phyloP scores from a whole-genome alignment of 1,140 invertebrate species.

The Drosophila pruinosa region DNA sequence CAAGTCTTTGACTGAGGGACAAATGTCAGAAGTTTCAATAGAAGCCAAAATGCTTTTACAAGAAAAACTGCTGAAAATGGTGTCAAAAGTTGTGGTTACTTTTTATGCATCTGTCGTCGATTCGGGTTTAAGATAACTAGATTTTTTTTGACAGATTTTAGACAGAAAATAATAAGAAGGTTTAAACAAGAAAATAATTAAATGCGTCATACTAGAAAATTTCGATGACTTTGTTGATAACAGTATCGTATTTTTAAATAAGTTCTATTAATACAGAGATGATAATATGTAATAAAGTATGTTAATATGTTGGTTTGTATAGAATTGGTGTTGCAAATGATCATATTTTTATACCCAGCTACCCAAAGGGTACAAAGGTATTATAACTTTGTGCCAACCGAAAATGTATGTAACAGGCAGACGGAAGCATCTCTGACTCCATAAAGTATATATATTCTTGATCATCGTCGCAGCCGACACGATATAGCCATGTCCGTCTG shows the following conservation, averaged over 20 bases:
- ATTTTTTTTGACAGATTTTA: background rate
- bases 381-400: no score
- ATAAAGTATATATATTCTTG: no score
- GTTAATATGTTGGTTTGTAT: no score
- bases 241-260: background rate
- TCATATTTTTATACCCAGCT: no score
- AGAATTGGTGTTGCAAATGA: no score
- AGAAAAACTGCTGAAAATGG: constrained; percentile 4
- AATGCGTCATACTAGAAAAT: background rate
- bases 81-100: constrained; percentile 10
- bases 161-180: background rate
- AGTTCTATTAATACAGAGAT: no score
- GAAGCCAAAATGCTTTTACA: background rate
- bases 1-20: background rate
- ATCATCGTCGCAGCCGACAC: no score
- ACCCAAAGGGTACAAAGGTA: no score
- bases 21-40: background rate
- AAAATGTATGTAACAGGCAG: no score
- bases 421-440: no score
- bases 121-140: constrained; percentile 10
- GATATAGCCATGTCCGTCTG: no score
- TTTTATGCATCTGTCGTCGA: constrained; percentile 21
- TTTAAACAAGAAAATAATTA: background rate
- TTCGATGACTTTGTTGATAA: background rate
- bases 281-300: no score